Percentiles rank a stretch among this genome's conserved stretches.
Conservation (phyloP, 2,797 vertebrate species). For the Anomalospiza imberbis region DNA sequence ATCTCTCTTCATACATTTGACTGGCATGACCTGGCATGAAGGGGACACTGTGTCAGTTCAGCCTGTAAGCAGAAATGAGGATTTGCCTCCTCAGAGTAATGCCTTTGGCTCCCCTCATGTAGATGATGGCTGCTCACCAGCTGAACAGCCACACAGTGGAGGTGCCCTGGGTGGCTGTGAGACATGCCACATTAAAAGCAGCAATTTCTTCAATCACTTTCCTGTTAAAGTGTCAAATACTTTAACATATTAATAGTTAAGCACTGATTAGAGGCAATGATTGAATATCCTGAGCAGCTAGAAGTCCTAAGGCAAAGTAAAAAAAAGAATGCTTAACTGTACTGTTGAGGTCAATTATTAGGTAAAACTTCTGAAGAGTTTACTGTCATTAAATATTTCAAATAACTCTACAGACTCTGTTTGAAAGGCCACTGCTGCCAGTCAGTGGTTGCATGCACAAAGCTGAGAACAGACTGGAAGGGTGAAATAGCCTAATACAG, state of each 20-base stretch:
- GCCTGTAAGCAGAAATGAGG: not conserved
- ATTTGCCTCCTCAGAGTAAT: not conserved
- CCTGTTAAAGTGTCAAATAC: constrained; percentile 2
- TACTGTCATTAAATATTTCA: constrained; percentile 18
- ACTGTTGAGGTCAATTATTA: not conserved
- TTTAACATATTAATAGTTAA: constrained; percentile 27
- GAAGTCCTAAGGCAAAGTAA: not conserved
- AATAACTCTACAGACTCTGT: not conserved
- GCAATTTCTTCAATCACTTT: not conserved
- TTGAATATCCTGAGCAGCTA: not conserved
- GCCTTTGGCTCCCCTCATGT: not conserved
- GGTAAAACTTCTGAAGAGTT: constrained; percentile 38
- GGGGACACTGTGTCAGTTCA: not conserved
- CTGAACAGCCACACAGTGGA: not conserved
- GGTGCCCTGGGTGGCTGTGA: not conserved
- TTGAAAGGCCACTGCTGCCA: not conserved
- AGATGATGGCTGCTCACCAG: not conserved
- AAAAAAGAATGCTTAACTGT: not conserved
- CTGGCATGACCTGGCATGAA: not conserved
- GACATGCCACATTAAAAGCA: not conserved
- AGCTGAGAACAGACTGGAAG: not conserved
- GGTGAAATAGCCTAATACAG: not conserved
- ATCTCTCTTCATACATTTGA: not conserved
- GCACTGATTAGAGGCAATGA: not conserved
- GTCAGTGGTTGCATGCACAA: not conserved